These are phyloP conservation scores for Polydrusus tereticollis DNA, from an alignment of 2,888 invertebrate species.

Conservation along the genomic window DNA sequence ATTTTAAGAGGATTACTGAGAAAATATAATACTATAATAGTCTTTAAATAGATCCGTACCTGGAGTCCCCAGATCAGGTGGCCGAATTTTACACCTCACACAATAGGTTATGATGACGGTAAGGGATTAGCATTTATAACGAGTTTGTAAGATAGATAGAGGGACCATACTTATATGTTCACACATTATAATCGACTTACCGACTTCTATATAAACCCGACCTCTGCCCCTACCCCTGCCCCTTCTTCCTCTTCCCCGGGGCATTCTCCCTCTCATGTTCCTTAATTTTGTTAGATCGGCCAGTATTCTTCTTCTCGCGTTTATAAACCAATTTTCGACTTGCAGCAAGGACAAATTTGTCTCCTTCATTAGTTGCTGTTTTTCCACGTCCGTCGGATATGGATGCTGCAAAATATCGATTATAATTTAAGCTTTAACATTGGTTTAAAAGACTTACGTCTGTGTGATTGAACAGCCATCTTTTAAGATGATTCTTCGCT, in stretches of 20 bases:
- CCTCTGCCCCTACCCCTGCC: constrained; percentile 28
- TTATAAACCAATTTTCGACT: constrained; percentile 59
- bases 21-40: too few relatives aligned
- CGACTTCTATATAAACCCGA: not conserved
- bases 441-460: constrained; percentile 60
- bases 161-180: too few relatives aligned
- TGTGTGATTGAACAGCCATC: constrained; percentile 59
- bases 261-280: constrained; percentile 27
- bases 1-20: too few relatives aligned
- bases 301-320: constrained; percentile 57
- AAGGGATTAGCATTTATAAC: too few relatives aligned
- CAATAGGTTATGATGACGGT: too few relatives aligned
- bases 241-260: not conserved
- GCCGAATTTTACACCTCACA: too few relatives aligned
- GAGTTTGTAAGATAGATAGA: too few relatives aligned
- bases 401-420: constrained; percentile 55
- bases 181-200: too few relatives aligned
- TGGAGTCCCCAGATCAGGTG: too few relatives aligned
- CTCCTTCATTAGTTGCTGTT: constrained; percentile 59
- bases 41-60: too few relatives aligned
- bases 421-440: too few relatives aligned
- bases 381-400: constrained; percentile 59
- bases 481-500: constrained; percentile 59
- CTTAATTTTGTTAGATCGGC: constrained; percentile 57
- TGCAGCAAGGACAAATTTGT: constrained; percentile 58